These are phyloP conservation scores for Chloroclysta siterata DNA, from an alignment of 2,888 invertebrate species.

Conservation along the genomic window DNA sequence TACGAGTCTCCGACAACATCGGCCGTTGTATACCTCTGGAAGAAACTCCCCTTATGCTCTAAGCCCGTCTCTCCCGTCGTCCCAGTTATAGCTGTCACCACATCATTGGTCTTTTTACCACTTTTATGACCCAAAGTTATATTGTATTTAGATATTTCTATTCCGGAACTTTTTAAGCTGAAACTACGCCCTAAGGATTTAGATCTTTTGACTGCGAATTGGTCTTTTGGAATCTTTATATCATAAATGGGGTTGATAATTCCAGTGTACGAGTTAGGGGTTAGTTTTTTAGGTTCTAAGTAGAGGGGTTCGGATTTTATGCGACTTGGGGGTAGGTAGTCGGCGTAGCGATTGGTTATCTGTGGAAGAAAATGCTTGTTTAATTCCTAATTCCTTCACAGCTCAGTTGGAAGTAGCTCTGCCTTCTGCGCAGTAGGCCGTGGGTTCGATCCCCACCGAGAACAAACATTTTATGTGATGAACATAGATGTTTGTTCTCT, in stretches of 20 bases:
- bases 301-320: slow-evolving; percentile 38
- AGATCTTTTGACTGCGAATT: slow-evolving; percentile 71
- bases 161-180: slow-evolving; percentile 58
- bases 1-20: slow-evolving; percentile 75
- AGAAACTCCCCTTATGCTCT: slow-evolving; percentile 66
- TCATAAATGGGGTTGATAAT: slow-evolving; percentile 77
- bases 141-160: slow-evolving; percentile 69
- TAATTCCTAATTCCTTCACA: neutral
- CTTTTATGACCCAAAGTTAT: slow-evolving; percentile 66
- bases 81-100: slow-evolving; percentile 69
- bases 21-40: slow-evolving; percentile 62
- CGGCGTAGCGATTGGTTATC: slow-evolving; percentile 58
- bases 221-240: slow-evolving; percentile 71
- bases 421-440: too few relatives aligned
- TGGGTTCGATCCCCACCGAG: too few relatives aligned
- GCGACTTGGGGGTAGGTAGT: slow-evolving; percentile 59
- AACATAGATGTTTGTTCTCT: too few relatives aligned
- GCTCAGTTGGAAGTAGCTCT: too few relatives aligned
- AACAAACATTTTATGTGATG: too few relatives aligned
- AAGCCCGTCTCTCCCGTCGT: slow-evolving; percentile 69
- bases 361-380: slow-evolving; percentile 36
- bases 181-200: slow-evolving; percentile 73
- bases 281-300: slow-evolving; percentile 25
- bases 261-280: slow-evolving; percentile 60
- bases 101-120: slow-evolving; percentile 71